Base-by-base conservation (phyloP, 1,140 invertebrate species). In the Caenorhabditis brenneri region DNA sequence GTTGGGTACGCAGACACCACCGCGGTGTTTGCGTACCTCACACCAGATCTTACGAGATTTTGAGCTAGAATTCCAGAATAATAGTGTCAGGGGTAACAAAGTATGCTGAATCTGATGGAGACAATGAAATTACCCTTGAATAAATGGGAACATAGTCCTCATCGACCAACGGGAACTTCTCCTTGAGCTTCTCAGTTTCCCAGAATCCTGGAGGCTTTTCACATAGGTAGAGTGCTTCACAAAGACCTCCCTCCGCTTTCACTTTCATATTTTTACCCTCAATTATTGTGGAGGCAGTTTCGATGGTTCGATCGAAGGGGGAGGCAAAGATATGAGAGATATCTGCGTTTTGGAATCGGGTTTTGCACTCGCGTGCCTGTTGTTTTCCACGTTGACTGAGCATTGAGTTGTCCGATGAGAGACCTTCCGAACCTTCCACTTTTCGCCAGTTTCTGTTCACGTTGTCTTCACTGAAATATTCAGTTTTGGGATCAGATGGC, bases 271-370 rank as follows among this genome's bases (percentile, higher is more conserved):
- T 33, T 49, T 83, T 83, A n/a, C 79, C 29, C 5, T 65, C 82
- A 7, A 89, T 49, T 16, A 91, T 78, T 24, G 36, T 42, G 1
- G 85, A 86, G 2, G 87, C 88, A n/a, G 88, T 89, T 74, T 89
- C 89, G 9, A 89, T 80, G 19, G 88, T 89, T 82, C 88, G 58
- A 79, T 91, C 90, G 51, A 91, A 89, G 36, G 88, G 88, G 1
- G 88, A 90, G 19, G 85, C 86, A 58, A 88, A 89, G 48, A 88
- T 78, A 51, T 89, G 87, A 39, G 88, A 83, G n/a, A 89, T 82
- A 15, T 53, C 51, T 22, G 84, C 78, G 19, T 86, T 86, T 51
- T 85, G 39, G 39, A 82, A 89, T 81, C 86, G 69, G 55, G 79
- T 83, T 19, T 31, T 79, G 5, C 89, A 79, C 24, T 89, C 88